phyloP scores from a whole-genome alignment of 2,888 invertebrate species.

The Allygus modestus region DNA sequence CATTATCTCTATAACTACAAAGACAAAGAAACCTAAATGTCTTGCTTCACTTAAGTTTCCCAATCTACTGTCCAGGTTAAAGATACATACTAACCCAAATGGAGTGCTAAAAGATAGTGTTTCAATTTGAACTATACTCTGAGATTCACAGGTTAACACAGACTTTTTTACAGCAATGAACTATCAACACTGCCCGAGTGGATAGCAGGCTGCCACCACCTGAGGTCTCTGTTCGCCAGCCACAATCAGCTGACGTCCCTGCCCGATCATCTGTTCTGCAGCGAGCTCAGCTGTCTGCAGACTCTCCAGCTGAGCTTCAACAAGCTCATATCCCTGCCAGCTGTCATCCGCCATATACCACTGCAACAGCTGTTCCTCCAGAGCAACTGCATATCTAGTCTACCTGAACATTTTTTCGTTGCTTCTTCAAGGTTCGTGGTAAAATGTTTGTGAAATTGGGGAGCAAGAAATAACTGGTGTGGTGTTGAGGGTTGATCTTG shows the following conservation, averaged over 20 bases:
- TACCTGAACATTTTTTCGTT: conserved; percentile 88
- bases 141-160: too few relatives aligned
- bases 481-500: not conserved
- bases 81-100: too few relatives aligned
- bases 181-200: conserved; percentile 86
- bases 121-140: too few relatives aligned
- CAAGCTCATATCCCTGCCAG: conserved; percentile 84
- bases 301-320: conserved; percentile 88
- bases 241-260: conserved; percentile 84
- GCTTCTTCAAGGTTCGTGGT: conserved; percentile 74
- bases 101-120: too few relatives aligned
- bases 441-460: too few relatives aligned
- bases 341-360: conserved; percentile 81
- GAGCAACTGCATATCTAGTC: conserved; percentile 85
- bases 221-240: conserved; percentile 85
- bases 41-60: too few relatives aligned
- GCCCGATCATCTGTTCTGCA: conserved; percentile 85
- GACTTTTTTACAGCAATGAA: conserved; percentile 77
- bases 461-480: conserved; percentile 68
- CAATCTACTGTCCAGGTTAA: too few relatives aligned
- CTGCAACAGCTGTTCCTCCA: conserved; percentile 83
- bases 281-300: conserved; percentile 84
- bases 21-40: too few relatives aligned
- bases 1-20: too few relatives aligned
- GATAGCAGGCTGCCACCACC: conserved; percentile 84